Evolutionary conservation across 2,113 vertebrate species (phyloP).

Genomic region (Acinonyx jubatus): DNA sequence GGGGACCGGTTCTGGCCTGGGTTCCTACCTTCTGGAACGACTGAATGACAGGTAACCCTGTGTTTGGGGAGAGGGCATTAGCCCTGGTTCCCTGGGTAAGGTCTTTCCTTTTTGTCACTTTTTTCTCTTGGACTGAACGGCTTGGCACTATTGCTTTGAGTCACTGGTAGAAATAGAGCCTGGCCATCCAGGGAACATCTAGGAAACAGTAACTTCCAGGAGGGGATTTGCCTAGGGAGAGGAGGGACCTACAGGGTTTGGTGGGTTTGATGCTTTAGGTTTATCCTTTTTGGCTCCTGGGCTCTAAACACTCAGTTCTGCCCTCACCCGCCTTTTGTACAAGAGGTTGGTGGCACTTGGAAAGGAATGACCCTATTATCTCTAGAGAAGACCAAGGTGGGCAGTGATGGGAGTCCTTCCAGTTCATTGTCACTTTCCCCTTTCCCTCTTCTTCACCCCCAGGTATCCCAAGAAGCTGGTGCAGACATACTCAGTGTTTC

Average conservation of each 20-base stretch:
- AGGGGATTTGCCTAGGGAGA: not conserved
- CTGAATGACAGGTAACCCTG: conserved; percentile 95
- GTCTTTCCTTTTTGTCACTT: not conserved
- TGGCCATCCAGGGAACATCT: not conserved
- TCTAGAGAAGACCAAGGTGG: not conserved
- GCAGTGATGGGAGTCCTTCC: not conserved
- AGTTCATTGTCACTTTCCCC: not conserved
- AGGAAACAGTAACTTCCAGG: not conserved
- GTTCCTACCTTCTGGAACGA: conserved; percentile 97
- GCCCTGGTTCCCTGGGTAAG: not conserved
- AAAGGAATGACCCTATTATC: not conserved
- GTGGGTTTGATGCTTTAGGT: not conserved
- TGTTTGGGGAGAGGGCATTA: not conserved
- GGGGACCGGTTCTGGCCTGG: conserved; percentile 96
- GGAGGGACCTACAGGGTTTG: not conserved
- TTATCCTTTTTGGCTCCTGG: not conserved
- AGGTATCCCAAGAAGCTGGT: conserved; percentile 99
- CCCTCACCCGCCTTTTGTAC: not conserved
- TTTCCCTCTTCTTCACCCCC: not conserved
- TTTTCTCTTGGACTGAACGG: not conserved
- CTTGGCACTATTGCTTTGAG: not conserved
- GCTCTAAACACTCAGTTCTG: not conserved
- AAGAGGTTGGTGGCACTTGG: not conserved
- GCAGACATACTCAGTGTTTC: conserved; percentile 98
- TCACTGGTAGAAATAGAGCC: not conserved